Base-by-base conservation (phyloP, 2,888 invertebrate species). In the Acrobasis consociella region DNA sequence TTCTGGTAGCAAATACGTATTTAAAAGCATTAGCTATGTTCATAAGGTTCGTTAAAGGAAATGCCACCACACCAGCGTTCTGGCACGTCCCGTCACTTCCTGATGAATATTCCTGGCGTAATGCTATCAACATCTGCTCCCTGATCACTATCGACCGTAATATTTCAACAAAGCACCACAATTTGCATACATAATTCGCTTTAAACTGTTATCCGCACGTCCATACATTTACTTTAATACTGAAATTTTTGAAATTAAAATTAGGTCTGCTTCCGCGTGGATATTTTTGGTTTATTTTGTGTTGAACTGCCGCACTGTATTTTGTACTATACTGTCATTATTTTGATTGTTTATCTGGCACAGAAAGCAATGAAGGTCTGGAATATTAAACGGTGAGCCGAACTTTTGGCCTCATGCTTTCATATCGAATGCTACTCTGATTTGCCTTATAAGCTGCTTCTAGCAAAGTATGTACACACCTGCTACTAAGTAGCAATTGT, bases 111-210 rank as follows among this genome's bases (percentile, higher is more conserved):
- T 62, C 62, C 67, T 62, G 65, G 74, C 71, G 73, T 73, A 78
- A 74, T 70, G 72, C 67, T 77, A 77, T 75, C 75, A 75, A 67
- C 73, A 74, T 74, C 73, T 76, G 78, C 73, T 72, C 75, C 68
- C 72, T 74, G 68, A 70, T 67, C 69, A 72, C 70, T 72, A 75
- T 74, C 74, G 73, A 76, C 75, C 67, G 70, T 71, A 66, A 76
- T 77, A 77, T 77, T 77, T 73, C 68, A 76, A 65, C 68, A 72
- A 71, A 74, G 66, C 66, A 69, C 68, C 71, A 69, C 67, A 71
- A 75, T 81, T 78, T 80, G 72, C 78, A 78, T 82, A 70, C 64
- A 74, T 75, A 72, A 78, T 72, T 69, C 69, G 68, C 67, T 71
- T 72, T 68, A 69, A 71, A 70, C 67, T 65, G 70, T 68, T 72